These are phyloP conservation scores for Calonectris borealis DNA, from an alignment of 2,113 vertebrate genomes.

Conservation along the genomic window DNA sequence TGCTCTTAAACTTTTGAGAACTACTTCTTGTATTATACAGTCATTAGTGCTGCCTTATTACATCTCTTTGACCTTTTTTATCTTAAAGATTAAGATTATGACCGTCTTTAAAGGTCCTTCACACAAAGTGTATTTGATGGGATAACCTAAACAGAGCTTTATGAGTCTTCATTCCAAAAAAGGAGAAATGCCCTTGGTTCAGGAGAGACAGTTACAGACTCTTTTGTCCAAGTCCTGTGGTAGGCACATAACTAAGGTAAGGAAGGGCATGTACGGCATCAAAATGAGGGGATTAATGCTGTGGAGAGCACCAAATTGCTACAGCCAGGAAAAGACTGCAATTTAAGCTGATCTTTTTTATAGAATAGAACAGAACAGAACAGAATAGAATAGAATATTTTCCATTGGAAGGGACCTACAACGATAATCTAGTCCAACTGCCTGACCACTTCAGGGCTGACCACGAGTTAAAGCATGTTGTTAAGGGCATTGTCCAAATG, in stretches of 20 bases:
- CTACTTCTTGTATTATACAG: not conserved
- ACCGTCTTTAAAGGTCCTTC: not conserved
- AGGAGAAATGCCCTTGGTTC: not conserved
- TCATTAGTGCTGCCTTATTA: not conserved
- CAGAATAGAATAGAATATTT: not conserved
- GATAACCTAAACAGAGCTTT: not conserved
- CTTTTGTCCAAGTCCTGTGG: not conserved
- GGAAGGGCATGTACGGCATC: not conserved
- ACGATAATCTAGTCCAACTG: not conserved
- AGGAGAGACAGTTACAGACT: not conserved
- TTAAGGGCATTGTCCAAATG: not conserved
- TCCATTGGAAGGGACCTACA: not conserved
- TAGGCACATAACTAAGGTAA: not conserved
- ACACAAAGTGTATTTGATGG: not conserved
- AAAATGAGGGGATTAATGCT: not conserved
- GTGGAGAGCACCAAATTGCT: not conserved
- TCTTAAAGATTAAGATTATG: not conserved
- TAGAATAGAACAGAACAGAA: no score
- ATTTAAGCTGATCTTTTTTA: not conserved
- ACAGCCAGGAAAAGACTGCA: not conserved
- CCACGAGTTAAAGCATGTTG: not conserved
- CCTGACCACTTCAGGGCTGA: not conserved
- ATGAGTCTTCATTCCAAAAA: not conserved
- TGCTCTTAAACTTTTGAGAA: not conserved
- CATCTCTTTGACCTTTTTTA: not conserved